Evolutionary conservation across 2,888 invertebrate species (phyloP).

Genomic region (Eilema depressum): DNA sequence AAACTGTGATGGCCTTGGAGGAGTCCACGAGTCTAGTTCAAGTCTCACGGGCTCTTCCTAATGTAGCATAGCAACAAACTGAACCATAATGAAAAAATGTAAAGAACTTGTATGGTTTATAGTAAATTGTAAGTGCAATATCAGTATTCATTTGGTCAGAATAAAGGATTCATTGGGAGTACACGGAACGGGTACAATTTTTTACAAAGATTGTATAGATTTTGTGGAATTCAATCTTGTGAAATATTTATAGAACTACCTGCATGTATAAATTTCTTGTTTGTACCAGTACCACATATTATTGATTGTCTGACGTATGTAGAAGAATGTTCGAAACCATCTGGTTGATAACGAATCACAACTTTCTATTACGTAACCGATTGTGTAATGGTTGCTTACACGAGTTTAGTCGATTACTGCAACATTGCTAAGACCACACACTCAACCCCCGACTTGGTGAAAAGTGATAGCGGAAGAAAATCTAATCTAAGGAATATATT

Average conservation of each 20-base stretch:
- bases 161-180: not conserved
- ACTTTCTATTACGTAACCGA: constrained; percentile 61
- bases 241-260: constrained; percentile 1
- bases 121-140: not conserved
- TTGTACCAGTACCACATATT: constrained; percentile 33
- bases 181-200: not conserved
- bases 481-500: not conserved
- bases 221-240: too few species aligned
- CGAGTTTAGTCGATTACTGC: constrained; percentile 59
- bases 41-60: constrained; percentile 6
- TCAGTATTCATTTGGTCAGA: too few species aligned
- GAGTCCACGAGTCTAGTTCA: not conserved
- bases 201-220: not conserved
- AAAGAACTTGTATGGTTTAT: not conserved
- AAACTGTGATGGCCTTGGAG: not conserved
- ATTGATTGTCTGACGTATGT: constrained; percentile 34
- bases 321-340: constrained; percentile 47
- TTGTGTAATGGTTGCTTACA: constrained; percentile 66
- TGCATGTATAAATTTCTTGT: not conserved
- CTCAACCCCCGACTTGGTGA: constrained; percentile 39
- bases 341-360: constrained; percentile 59
- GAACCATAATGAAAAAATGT: not conserved
- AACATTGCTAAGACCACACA: constrained; percentile 57
- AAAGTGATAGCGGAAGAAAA: constrained; percentile 24
- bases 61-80: not conserved